A percentile compares a stretch with the other conserved stretches of the same genome.
Conservation (phyloP, 2,888 invertebrate genomes). For the Myopa testacea region DNA sequence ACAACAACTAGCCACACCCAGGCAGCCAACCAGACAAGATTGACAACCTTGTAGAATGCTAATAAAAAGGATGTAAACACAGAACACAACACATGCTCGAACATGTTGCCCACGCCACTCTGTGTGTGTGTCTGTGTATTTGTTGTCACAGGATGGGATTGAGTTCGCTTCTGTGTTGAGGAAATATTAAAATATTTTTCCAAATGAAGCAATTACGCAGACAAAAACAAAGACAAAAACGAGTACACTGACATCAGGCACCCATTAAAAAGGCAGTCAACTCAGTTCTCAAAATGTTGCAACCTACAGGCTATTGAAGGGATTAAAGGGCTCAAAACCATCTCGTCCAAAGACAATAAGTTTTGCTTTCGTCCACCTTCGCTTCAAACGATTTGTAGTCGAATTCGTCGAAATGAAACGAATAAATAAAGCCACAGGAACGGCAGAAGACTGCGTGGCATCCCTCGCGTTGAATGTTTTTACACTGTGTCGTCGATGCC, state of each 20-base stretch:
- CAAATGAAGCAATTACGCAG: background rate
- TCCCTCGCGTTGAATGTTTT: no score
- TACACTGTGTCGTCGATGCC: no score
- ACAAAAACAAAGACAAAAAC: no score
- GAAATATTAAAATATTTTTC: background rate
- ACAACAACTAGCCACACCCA: background rate
- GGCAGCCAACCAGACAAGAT: background rate
- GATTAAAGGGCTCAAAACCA: background rate
- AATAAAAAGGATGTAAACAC: conserved; percentile 32
- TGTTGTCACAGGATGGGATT: background rate
- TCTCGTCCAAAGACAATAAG: background rate
- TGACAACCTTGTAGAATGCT: background rate
- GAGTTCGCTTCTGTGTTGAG: background rate
- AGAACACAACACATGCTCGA: conserved; percentile 37
- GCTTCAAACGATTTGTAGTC: conserved; percentile 62
- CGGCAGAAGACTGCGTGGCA: background rate
- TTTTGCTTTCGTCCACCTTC: background rate
- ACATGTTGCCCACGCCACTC: no score
- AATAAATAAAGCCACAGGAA: conserved; percentile 60
- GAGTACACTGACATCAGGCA: background rate
- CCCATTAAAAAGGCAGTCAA: no score
- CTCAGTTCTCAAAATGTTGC: no score
- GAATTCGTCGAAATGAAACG: conserved; percentile 65
- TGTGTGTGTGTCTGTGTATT: background rate
- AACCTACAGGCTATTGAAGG: no score